Base-by-base conservation (phyloP, 2,113 vertebrate species). In the Prunella fulvescens region DNA sequence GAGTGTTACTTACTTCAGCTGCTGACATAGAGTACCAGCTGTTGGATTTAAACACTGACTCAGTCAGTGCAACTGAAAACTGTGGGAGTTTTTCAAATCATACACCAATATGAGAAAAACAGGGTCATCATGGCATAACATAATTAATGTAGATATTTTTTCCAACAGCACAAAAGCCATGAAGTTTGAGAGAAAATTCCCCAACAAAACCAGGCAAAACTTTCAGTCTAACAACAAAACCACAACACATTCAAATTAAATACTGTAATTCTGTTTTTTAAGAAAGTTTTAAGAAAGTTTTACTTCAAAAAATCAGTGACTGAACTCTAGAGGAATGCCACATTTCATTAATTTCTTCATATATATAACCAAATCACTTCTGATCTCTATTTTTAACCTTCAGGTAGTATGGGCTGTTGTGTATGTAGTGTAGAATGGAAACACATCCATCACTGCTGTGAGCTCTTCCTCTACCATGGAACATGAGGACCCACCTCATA, bases 1-100 rank as follows among this genome's bases (percentile, higher is more conserved):
- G 80, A 96, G 47, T 90, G 84, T 96, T 97, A 97, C 93, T 97
- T 97, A 97, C 96, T 90, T 97, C 97, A 97, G 96, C 86, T 95
- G 84, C 58, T 96, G 95, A 96, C 96, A 96, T 77, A 82, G 45
- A 93, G 67, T 96, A 96, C 91, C 93, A 97, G 95, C 94, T 97
- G 96, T 81, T 97, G 90, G 42, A 89, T 97, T 97, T 96, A 96
- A 97, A 95, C 87, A 92, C 83, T 95, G 82, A 87, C 78, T 97
- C 83, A 90, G 69, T 95, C 81, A 89, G n/a, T 95, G 81, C 24
- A 47, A 78, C 37, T 92, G 71, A 93, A 97, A 95, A 97, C 80
- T 62, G 15, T 47, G 78, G 28, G 92, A 77, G 78, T 93, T 95
- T 97, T 97, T 93, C 90, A 95, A 96, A 92, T 93, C n/a, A 61